Conservation (phyloP, 1,140 invertebrate genomes). For the Spodoptera frugiperda region DNA sequence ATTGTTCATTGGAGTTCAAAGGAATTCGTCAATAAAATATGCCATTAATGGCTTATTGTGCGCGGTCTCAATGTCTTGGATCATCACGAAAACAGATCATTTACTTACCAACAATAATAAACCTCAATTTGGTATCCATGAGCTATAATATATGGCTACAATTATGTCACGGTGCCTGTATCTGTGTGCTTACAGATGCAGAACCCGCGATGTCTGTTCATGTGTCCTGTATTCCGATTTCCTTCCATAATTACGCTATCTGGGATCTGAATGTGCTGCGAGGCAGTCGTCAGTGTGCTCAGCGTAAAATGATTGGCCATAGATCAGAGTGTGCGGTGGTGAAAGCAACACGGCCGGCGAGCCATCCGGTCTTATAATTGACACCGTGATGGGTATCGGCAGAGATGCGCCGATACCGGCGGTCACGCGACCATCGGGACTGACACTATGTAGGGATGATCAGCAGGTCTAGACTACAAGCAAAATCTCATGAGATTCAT, state of each 20-base stretch:
- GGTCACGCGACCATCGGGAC: conserved; percentile 22
- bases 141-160: no score
- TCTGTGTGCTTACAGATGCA: no score
- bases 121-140: neutral
- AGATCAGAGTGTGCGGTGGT: conserved; percentile 34
- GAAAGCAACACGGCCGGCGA: conserved; percentile 37
- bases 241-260: conserved; percentile 33
- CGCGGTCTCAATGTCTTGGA: neutral
- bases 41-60: conserved; percentile 20
- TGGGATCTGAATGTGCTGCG: neutral
- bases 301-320: conserved; percentile 33
- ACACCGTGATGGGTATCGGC: conserved; percentile 39
- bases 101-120: neutral
- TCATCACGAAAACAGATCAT: conserved; percentile 1
- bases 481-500: no score
- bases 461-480: conserved; percentile 3
- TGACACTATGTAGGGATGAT: neutral
- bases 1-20: neutral
- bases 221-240: neutral
- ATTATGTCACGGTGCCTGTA: neutral
- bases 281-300: conserved; percentile 13
- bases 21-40: conserved; percentile 17
- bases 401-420: conserved; percentile 30
- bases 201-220: no score
- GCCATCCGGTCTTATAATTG: conserved; percentile 38